A percentile compares a stretch with the other conserved stretches of the same genome.
Conservation (phyloP, 2,888 invertebrate genomes). For the Tenthredo amoena region DNA sequence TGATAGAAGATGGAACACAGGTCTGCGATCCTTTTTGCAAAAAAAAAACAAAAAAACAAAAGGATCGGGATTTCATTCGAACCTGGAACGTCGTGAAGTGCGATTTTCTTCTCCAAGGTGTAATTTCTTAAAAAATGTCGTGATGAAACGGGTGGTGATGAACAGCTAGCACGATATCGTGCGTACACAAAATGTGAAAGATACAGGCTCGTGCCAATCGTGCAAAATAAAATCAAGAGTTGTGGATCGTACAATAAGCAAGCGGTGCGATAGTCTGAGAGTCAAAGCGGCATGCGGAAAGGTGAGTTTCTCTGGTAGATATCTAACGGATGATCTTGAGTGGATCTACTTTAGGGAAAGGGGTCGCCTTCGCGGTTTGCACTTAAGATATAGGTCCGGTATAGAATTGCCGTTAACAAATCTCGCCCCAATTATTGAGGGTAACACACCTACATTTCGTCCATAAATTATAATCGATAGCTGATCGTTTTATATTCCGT, state of each 20-base stretch:
- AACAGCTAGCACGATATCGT: conserved; percentile 5
- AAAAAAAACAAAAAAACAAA: background rate
- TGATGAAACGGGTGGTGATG: background rate
- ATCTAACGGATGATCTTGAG: conserved; percentile 57
- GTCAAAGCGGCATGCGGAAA: conserved; percentile 43
- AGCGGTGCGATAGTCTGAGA: conserved; percentile 21
- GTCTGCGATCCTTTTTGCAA: background rate
- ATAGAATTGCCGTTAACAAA: conserved; percentile 22
- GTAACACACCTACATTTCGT: background rate
- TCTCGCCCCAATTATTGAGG: background rate
- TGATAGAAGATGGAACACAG: conserved; percentile 15
- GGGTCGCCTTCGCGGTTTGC: conserved; percentile 59
- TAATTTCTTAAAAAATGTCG: background rate
- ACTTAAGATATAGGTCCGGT: conserved; percentile 25
- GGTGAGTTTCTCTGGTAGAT: conserved; percentile 34
- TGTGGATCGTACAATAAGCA: conserved; percentile 10
- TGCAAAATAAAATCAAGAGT: background rate
- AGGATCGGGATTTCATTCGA: background rate
- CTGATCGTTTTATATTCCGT: background rate
- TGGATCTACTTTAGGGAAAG: conserved; percentile 72
- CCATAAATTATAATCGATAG: background rate
- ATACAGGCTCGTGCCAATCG: conserved; percentile 8
- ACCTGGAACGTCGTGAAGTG: conserved; percentile 28
- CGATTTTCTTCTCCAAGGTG: conserved; percentile 27
- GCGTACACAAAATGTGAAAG: background rate